Base-by-base conservation (phyloP, 2,888 invertebrate species). In the Chrysomela aeneicollis region DNA sequence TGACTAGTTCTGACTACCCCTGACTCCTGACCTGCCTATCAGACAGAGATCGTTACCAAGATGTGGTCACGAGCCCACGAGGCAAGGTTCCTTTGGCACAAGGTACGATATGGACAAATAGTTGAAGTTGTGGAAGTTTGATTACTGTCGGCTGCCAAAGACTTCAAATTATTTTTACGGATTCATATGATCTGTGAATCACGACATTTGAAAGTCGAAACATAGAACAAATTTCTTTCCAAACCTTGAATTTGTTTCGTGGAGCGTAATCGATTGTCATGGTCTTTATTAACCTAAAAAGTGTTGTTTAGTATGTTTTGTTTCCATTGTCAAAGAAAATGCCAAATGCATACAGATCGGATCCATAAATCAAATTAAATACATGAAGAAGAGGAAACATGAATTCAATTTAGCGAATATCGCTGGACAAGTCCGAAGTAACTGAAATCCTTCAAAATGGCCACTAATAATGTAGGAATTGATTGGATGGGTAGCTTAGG, bases 381-480 rank as follows among this genome's bases (percentile, higher is more conserved):
- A 66, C 53, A 57, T 17, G 61, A 65, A 64, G 53, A 55, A 69
- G 55, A 58, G 68, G 66, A 63, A 53, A 65, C 61, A 59, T 65
- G 63, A 47, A 57, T 61, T 67, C 67, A 60, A 72, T 71, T 61
- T 74, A 72, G 73, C 71, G 64, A 47, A 63, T 65, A 52, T 53
- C 59, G 53, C 47, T 50, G 55, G 59, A 67, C 63, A 62, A 62
- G 50, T 60, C 52, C 64, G 58, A 66, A 73, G 71, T 68, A 73
- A 64, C 61, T 62, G 63, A 69, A 75, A 70, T 69, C 65, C 72
- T 74, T 73, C 80, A 82, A 82, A 79, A 82, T 82, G 82, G 82
- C 82, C 77, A 79, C 81, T 77, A 82, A 82, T 76, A 82, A 82
- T 76, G 82, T 82, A 76, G 82, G 83, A 79, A 83, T 82, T 78